Evolutionary conservation across 2,113 vertebrate genomes (phyloP).

Genomic region (Potamarius usumacintae): DNA sequence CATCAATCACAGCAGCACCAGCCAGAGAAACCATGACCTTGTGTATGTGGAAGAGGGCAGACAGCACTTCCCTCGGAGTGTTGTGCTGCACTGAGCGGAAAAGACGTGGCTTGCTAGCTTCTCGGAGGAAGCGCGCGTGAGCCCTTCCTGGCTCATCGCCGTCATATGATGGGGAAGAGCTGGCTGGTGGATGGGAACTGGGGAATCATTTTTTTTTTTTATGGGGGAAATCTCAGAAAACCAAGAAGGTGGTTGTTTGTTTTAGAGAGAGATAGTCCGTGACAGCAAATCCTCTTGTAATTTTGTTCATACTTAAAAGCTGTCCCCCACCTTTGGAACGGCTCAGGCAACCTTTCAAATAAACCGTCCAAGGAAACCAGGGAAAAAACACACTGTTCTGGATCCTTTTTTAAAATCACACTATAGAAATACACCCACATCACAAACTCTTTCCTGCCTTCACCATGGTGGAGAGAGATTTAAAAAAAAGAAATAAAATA

Average conservation of each 20-base stretch:
- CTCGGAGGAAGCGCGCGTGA: background rate
- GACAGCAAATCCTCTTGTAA: background rate
- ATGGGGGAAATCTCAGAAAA: background rate
- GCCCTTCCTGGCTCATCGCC: background rate
- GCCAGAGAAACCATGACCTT: background rate
- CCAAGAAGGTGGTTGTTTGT: background rate
- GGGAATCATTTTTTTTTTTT: background rate
- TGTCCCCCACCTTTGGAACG: background rate
- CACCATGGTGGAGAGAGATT: conserved; percentile 31
- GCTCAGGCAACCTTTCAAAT: background rate
- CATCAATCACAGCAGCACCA: background rate
- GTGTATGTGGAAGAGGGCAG: background rate
- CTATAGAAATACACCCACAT: conserved; percentile 42
- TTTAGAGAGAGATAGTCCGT: background rate
- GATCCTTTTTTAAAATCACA: background rate
- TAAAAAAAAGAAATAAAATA: conserved; percentile 49
- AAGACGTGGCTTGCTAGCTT: background rate
- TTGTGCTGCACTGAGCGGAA: background rate
- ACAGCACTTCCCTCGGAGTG: background rate
- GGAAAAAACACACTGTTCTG: background rate
- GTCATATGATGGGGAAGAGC: background rate
- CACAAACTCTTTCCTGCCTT: conserved; percentile 54
- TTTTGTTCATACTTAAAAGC: background rate
- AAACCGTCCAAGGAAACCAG: background rate
- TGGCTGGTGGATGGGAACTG: background rate